These are phyloP conservation scores for Psilopsiagon aurifrons DNA, from an alignment of 2,113 vertebrate genomes.

Conservation along the genomic window DNA sequence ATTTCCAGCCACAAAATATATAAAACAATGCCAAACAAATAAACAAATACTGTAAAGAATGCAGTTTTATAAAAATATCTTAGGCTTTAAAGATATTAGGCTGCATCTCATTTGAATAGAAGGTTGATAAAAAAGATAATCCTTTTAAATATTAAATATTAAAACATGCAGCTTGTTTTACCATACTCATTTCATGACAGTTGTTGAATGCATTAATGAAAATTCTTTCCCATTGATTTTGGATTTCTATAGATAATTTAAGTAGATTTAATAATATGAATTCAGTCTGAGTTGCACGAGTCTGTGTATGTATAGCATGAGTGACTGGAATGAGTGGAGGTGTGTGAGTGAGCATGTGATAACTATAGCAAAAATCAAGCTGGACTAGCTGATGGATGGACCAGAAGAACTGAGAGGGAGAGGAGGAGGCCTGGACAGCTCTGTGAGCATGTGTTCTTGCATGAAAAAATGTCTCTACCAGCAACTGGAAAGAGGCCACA, in stretches of 20 bases:
- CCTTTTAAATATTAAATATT: not conserved
- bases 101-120: not conserved
- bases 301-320: fast-evolving
- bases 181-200: not conserved
- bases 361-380: not conserved
- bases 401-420: not conserved
- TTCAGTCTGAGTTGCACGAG: not conserved
- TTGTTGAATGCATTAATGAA: not conserved
- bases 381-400: not conserved
- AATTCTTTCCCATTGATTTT: not conserved
- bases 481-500: too few relatives aligned
- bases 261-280: not conserved
- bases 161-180: not conserved
- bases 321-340: not conserved
- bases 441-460: too few relatives aligned
- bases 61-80: not conserved
- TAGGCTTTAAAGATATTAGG: not conserved
- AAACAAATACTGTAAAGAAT: not conserved
- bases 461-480: not conserved
- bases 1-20: not conserved
- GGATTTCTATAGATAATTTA: not conserved
- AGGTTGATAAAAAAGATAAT: not conserved
- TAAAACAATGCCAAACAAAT: fast-evolving
- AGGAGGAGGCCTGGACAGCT: not conserved
- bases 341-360: not conserved